Base-by-base conservation (phyloP, 1,140 invertebrate genomes). In the Temnothorax curvispinosus region DNA sequence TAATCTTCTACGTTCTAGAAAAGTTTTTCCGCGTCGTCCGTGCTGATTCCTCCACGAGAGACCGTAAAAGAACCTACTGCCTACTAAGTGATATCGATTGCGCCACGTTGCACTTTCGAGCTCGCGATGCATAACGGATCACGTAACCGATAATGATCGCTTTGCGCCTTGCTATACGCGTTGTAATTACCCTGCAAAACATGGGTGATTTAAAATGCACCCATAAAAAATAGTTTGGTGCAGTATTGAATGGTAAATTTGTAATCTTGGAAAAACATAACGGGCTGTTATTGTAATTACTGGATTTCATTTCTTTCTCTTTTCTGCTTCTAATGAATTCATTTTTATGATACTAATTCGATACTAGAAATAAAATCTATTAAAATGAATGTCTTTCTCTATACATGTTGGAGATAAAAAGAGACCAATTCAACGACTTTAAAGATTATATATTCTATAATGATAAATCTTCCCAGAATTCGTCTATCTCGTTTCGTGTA, bases 71-170 rank as follows among this genome's bases (percentile, higher is more conserved):
- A 58, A 50, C 41, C 18, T 7, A 27, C 21, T 15, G 13, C 27
- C 44, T 18, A 54, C 44, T 84, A 84, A 84, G 80, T 75, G 80
- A 84, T 84, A 84, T 84, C 80, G 80, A 84, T 84, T 84, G 54
- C 69, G 69, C 54, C 54, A 50, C 80, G 69, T 62, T 75, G 56
- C 54, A 75, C 54, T 74, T 84, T 74, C 69, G 44, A 50, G 41
- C 32, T 41, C 47, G n/a, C 69, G 69, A 32, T 84, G 80, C 80
- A 84, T 84, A 64, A 84, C 69, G 69, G 69, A 84, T 84, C 80
- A 60, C 54, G 69, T 84, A 75, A 84, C 54, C 80, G 80, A 75
- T 84, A 74, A 84, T 38, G 54, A 84, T 84, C 54, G n/a, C 54
- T 18, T 60, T 44, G 67, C 52, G 38, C 15, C 38, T 65, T 41